Base-by-base conservation (phyloP, 2,888 invertebrate genomes). In the Anthrax anthrax region DNA sequence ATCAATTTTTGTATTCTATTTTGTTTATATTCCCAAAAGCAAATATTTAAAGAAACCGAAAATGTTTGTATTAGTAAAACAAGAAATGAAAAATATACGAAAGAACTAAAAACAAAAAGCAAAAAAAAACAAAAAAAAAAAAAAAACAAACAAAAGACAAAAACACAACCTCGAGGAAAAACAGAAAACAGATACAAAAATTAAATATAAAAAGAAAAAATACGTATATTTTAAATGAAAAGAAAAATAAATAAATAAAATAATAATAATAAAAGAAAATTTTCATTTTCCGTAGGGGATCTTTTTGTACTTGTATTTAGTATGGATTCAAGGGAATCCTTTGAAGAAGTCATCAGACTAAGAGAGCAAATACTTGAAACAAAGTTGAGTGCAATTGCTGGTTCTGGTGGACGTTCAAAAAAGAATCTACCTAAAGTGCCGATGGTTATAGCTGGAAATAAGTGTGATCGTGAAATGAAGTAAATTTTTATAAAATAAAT, bases 381-480 rank as follows among this genome's bases (percentile, higher is more conserved):
- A n/a, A 85, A 86, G 67, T 76, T 81, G 57, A 80, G 79, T 57
- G 84, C 84, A 4, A 71, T 75, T 19, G 71, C 72, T 46, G 73
- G 77, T n/a, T 76, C 79, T 51, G 68, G 71, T 10, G 72, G 76
- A 43, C 66, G 76, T 12, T 60, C 70, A 58, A 73, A 80, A 60
- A 74, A 80, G 57, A 76, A 77, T 59, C 70, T 76, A 46, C 78
- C 81, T 19, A 72, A 80, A 60, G 84, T 87, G 41, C 88, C 88
- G 37, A 88, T 90, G 81, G 81, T 89, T 44, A 76, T 90, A 50
- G 88, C 86, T 3, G 89, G 87, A 44, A 90, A 89, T 65, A 90
- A 90, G 71, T 81, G 83, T 65, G 89, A 90, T 69, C 78, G 75
- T 58, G 87, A 88, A 42, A 74, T 81, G 58, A 81, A 79, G 85